Evolutionary conservation across 2,888 invertebrate genomes (phyloP).

Genomic region (Metallyticus violacea): DNA sequence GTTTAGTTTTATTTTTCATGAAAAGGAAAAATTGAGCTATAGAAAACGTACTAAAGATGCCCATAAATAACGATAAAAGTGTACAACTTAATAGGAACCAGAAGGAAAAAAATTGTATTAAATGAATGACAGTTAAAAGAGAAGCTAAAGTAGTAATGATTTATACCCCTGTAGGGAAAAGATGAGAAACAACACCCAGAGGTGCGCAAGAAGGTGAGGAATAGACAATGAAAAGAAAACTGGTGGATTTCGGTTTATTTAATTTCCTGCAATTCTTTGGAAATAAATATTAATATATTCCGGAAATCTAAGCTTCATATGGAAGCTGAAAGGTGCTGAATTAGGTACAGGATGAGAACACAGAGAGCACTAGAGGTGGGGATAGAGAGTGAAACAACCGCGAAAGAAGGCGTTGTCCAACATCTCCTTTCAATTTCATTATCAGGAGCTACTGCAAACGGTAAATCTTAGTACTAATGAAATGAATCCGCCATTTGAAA

Average conservation of each 20-base stretch:
- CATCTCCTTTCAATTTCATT: background rate
- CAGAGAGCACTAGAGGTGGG: too few species aligned
- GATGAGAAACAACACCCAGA: background rate
- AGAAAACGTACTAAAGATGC: too few species aligned
- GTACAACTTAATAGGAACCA: too few species aligned
- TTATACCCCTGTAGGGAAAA: background rate
- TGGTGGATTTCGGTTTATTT: background rate
- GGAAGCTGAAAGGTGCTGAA: too few species aligned
- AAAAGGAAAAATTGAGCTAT: too few species aligned
- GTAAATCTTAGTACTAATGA: background rate
- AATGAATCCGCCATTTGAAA: background rate
- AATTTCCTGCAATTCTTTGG: background rate
- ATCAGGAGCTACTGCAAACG: background rate
- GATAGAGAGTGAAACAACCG: background rate
- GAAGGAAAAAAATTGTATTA: too few species aligned
- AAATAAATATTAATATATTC: background rate
- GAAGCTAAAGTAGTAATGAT: background rate
- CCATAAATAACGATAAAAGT: too few species aligned
- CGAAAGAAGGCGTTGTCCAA: background rate
- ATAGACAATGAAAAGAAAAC: background rate
- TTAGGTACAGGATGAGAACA: too few species aligned
- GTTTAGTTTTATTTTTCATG: too few species aligned
- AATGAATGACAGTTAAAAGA: background rate
- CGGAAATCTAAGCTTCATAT: too few species aligned
- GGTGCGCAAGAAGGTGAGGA: background rate